Evolutionary conservation across 2,113 vertebrate species (phyloP).

Genomic region (Pseudolaguvia tuberculata): DNA sequence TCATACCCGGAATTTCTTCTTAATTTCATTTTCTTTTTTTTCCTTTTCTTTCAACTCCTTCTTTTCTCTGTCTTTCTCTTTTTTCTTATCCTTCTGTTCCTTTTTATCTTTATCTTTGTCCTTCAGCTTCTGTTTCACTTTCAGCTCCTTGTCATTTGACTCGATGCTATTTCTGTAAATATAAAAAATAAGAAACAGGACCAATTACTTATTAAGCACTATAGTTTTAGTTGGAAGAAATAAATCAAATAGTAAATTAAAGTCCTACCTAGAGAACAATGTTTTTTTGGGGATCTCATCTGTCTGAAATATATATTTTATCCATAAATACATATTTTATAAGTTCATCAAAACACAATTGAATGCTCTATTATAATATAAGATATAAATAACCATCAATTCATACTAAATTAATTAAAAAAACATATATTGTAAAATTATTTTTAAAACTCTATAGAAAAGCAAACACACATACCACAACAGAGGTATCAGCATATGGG

Average conservation of each 20-base stretch:
- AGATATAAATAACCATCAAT: not conserved
- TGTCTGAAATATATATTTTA: constrained; percentile 54
- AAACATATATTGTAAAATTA: not conserved
- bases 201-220: not conserved
- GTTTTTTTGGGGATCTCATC: constrained; percentile 53
- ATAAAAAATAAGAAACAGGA: not conserved
- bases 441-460: not conserved
- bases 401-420: not conserved
- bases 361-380: not conserved
- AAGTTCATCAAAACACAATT: too few species aligned
- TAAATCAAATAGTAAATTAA: constrained; percentile 16
- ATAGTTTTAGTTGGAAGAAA: too few species aligned
- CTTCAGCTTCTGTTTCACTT: constrained; percentile 60
- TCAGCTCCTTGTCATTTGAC: constrained; percentile 65
- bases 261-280: constrained; percentile 62
- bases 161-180: constrained; percentile 52
- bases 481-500: constrained; percentile 59
- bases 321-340: not conserved
- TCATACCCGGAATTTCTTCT: constrained; percentile 50
- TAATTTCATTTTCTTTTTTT: constrained; percentile 48
- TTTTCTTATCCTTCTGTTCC: constrained; percentile 59
- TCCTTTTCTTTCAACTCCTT: constrained; percentile 34
- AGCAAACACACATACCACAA: constrained; percentile 51
- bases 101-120: constrained; percentile 62
- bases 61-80: constrained; percentile 59